phyloP scores from a whole-genome alignment of 2,888 invertebrate species.

The Sericinus montela region DNA sequence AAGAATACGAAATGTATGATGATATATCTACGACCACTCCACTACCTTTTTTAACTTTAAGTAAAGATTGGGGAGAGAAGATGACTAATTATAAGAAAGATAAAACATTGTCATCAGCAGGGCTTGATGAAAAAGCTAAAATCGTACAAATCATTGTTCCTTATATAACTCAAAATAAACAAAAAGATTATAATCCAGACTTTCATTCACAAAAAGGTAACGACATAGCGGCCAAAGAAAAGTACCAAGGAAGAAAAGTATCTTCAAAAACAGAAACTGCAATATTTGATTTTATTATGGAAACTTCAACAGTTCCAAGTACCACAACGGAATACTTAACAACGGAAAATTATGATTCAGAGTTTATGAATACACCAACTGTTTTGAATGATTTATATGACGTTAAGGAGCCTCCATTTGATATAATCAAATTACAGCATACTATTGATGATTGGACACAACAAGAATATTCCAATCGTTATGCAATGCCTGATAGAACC shows the following conservation, averaged over 20 bases:
- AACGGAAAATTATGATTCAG: conserved; percentile 73
- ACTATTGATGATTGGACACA: conserved; percentile 93
- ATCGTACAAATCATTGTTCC: conserved; percentile 90
- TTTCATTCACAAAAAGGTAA: conserved; percentile 48
- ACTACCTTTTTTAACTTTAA: conserved; percentile 33
- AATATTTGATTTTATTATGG: conserved; percentile 35
- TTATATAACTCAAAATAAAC: conserved; percentile 76
- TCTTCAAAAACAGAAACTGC: conserved; percentile 52
- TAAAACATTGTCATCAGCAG: conserved; percentile 33
- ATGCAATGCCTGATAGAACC: conserved; percentile 66
- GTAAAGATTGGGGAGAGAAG: conserved; percentile 42
- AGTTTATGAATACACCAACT: conserved; percentile 60
- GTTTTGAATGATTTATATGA: conserved; percentile 60
- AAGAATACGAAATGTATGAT: conserved; percentile 69
- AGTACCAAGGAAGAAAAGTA: conserved; percentile 70
- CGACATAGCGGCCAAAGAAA: conserved; percentile 36
- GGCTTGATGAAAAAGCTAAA: conserved; percentile 74
- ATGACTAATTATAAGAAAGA: conserved; percentile 46
- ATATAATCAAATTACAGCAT: conserved; percentile 86
- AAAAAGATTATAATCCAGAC: conserved; percentile 37
- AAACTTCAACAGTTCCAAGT: conserved; percentile 40
- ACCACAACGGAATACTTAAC: conserved; percentile 48
- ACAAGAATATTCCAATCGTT: conserved; percentile 82
- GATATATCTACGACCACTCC: conserved; percentile 49
- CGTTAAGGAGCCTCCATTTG: conserved; percentile 80